Evolutionary conservation across 53 echinoderm and acorn worm genomes (phyloP).

Genomic region (Holothuria leucospilota): DNA sequence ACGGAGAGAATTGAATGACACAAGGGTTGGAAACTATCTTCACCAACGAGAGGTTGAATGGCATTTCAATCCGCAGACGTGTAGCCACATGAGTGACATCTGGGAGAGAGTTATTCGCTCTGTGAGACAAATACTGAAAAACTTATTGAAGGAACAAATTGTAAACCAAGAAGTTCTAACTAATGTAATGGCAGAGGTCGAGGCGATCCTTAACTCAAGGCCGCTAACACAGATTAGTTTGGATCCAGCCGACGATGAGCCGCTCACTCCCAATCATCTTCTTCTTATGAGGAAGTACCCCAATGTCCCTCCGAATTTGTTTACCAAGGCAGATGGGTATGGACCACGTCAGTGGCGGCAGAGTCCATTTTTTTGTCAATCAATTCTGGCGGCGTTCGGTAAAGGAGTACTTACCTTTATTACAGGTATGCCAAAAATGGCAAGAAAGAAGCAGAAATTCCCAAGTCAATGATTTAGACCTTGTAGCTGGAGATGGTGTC

Average conservation of each 20-base stretch:
- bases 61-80: conserved; percentile 70
- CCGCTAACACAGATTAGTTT: conserved; percentile 42
- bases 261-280: conserved; percentile 51
- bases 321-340: conserved; percentile 39
- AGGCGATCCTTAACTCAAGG: conserved; percentile 48
- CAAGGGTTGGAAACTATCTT: conserved; percentile 34
- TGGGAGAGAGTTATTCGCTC: conserved; percentile 65
- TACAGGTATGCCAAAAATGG: conserved; percentile 61
- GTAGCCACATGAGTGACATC: conserved; percentile 64
- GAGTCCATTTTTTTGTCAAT: conserved; percentile 50
- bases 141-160: conserved; percentile 30
- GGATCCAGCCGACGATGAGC: conserved; percentile 45
- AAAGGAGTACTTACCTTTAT: conserved; percentile 68
- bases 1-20: conserved; percentile 53
- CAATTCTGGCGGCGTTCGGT: conserved; percentile 68
- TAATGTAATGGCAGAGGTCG: conserved; percentile 42
- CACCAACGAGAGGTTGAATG: conserved; percentile 32
- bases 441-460: conserved; percentile 34
- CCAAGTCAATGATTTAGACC: conserved; percentile 47
- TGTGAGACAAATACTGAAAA: conserved; percentile 21
- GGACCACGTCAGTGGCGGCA: conserved; percentile 59
- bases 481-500: conserved; percentile 25
- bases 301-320: conserved; percentile 27
- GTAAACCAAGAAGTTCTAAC: conserved; percentile 27
- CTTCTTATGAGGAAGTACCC: conserved; percentile 35